These are phyloP conservation scores for Drosophila greeni DNA, from an alignment of 2,888 invertebrate genomes.

Conservation along the genomic window DNA sequence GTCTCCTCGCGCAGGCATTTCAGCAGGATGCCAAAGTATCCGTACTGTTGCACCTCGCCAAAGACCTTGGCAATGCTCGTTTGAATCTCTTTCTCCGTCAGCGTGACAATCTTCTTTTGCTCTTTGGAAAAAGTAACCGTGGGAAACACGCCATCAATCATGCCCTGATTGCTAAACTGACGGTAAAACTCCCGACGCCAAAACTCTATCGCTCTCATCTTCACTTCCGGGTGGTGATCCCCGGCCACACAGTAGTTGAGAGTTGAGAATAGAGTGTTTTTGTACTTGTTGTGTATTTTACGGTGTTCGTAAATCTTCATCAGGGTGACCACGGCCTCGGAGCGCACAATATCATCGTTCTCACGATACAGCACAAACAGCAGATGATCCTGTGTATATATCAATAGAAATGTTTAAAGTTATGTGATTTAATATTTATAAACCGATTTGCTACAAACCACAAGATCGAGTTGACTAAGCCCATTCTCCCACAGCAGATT, in stretches of 20 bases:
- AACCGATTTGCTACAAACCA: constrained; percentile 79
- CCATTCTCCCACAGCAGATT: constrained; percentile 84
- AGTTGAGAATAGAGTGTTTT: constrained; percentile 82
- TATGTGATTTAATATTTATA: neutral
- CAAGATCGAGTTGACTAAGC: constrained; percentile 81
- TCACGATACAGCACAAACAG: constrained; percentile 83
- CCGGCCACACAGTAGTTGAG: constrained; percentile 84
- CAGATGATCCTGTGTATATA: constrained; percentile 79
- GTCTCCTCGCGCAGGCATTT: constrained; percentile 84
- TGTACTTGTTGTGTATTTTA: constrained; percentile 81
- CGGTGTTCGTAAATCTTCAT: constrained; percentile 84
- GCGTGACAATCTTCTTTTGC: constrained; percentile 86
- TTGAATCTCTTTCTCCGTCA: constrained; percentile 82
- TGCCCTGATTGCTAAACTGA: constrained; percentile 86
- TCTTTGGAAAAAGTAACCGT: constrained; percentile 89
- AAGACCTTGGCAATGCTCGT: constrained; percentile 83
- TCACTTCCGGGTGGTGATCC: constrained; percentile 91
- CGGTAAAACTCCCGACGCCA: constrained; percentile 85
- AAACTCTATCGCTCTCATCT: constrained; percentile 84
- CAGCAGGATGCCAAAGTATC: constrained; percentile 85
- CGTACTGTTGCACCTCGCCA: constrained; percentile 83
- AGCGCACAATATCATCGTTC: constrained; percentile 87
- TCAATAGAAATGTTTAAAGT: neutral
- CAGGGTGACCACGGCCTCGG: constrained; percentile 85
- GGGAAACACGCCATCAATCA: constrained; percentile 89